Evolutionary conservation across 2,797 vertebrate species (phyloP).

Genomic region (Vespertilio murinus): DNA sequence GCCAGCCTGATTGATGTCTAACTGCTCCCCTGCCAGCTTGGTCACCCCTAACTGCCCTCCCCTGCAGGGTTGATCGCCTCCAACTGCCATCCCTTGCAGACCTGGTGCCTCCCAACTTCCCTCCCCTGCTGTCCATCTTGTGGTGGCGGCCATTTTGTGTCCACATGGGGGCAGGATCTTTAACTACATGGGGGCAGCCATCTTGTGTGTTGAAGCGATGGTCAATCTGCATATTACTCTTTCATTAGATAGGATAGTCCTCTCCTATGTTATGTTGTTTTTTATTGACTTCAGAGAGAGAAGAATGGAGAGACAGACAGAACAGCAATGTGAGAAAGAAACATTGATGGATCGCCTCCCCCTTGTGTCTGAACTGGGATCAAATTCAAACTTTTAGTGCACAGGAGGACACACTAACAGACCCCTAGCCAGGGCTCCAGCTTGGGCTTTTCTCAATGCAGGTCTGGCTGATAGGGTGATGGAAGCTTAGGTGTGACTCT

Average conservation of each 20-base stretch:
- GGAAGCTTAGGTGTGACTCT: neutral
- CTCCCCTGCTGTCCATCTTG: too few relatives aligned
- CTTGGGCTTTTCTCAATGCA: neutral
- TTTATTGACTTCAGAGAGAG: neutral
- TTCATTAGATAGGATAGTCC: neutral
- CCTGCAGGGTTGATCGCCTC: too few relatives aligned
- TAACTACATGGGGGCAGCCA: too few relatives aligned
- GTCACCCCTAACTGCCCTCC: too few relatives aligned
- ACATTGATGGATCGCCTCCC: neutral
- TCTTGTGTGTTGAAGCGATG: too few relatives aligned
- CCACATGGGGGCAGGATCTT: too few relatives aligned
- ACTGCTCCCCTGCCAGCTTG: too few relatives aligned
- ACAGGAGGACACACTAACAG: neutral
- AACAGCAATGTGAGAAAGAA: neutral
- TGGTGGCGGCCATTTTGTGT: too few relatives aligned
- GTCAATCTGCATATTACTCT: too few relatives aligned
- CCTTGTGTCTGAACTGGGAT: neutral
- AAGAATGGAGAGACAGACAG: neutral
- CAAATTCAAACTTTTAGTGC: neutral
- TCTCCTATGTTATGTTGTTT: neutral
- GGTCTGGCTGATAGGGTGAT: neutral
- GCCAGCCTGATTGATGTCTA: too few relatives aligned
- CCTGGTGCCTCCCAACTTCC: too few relatives aligned
- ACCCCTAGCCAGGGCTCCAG: neutral
- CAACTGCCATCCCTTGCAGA: too few relatives aligned